Conservation (phyloP, 2,797 vertebrate genomes). For the Alfaro cultratus region DNA sequence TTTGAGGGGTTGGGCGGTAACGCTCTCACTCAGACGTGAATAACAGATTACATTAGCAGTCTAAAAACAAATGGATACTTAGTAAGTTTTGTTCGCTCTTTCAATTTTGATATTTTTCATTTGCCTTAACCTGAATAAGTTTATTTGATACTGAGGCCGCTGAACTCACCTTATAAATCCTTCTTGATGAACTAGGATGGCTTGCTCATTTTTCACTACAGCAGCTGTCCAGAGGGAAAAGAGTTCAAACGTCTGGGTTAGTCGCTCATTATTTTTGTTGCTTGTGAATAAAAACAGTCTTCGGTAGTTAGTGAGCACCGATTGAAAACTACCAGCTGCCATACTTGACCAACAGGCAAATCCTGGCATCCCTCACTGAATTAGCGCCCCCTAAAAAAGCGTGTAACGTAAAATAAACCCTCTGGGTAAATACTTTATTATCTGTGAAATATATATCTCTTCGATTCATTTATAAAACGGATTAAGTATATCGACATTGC, state of each 20-base stretch:
- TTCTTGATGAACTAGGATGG: background rate
- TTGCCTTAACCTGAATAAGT: background rate
- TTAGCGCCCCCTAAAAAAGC: background rate
- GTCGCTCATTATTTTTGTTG: background rate
- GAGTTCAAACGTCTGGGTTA: background rate
- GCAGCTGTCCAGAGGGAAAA: background rate
- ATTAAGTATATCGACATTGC: constrained; percentile 51
- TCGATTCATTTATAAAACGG: constrained; percentile 14
- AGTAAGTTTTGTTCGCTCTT: background rate
- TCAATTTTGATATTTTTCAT: background rate
- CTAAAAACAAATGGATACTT: background rate
- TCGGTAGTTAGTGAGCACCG: background rate
- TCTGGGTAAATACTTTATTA: background rate
- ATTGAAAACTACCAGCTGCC: constrained; percentile 17
- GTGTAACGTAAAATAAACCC: background rate
- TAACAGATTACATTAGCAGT: background rate
- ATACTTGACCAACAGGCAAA: constrained; percentile 15
- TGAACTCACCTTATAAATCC: background rate
- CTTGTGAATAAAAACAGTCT: background rate
- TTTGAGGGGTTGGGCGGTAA: background rate
- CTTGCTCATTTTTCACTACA: background rate
- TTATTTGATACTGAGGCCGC: background rate
- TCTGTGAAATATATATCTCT: accelerated
- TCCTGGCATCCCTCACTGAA: background rate
- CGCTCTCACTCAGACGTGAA: background rate